phyloP scores from a whole-genome alignment of 1,140 invertebrate genomes.

The Eciton burchellii region DNA sequence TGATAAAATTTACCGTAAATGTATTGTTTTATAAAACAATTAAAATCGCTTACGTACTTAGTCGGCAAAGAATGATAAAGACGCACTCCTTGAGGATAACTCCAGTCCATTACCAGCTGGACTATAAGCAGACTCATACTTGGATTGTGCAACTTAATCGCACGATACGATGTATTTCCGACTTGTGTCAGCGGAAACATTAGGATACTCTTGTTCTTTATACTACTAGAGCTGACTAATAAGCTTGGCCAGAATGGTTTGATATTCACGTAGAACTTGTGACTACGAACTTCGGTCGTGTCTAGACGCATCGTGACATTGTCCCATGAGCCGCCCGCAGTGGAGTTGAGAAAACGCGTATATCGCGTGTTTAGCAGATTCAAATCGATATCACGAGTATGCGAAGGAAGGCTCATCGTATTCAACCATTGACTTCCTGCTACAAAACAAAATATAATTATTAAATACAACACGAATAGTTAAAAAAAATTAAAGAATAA shows the following conservation, averaged over 20 bases:
- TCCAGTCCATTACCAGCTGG: constrained; percentile 88
- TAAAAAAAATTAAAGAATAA: neutral
- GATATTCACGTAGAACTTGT: constrained; percentile 90
- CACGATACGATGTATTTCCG: constrained; percentile 90
- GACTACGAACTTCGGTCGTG: constrained; percentile 90
- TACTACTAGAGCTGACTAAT: constrained; percentile 75
- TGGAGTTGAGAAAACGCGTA: constrained; percentile 86
- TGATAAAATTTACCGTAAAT: no score
- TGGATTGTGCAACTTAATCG: constrained; percentile 88
- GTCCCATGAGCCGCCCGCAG: constrained; percentile 84
- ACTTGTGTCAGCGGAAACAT: constrained; percentile 94
- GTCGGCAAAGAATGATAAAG: constrained; percentile 85
- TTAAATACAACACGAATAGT: neutral
- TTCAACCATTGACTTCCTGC: constrained; percentile 90
- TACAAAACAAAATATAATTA: constrained; percentile 76
- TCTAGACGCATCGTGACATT: constrained; percentile 92
- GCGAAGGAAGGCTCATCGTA: constrained; percentile 88
- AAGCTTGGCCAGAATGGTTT: constrained; percentile 91
- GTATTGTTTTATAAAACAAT: neutral
- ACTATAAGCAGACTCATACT: constrained; percentile 87
- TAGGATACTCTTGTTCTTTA: constrained; percentile 85
- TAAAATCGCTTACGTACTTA: constrained; percentile 74
- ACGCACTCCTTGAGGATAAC: constrained; percentile 85
- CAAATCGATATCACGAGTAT: constrained; percentile 88
- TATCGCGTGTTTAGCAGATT: constrained; percentile 87